phyloP scores from a whole-genome alignment of 2,888 invertebrate species.

The Dryocosmus kuriphilus region DNA sequence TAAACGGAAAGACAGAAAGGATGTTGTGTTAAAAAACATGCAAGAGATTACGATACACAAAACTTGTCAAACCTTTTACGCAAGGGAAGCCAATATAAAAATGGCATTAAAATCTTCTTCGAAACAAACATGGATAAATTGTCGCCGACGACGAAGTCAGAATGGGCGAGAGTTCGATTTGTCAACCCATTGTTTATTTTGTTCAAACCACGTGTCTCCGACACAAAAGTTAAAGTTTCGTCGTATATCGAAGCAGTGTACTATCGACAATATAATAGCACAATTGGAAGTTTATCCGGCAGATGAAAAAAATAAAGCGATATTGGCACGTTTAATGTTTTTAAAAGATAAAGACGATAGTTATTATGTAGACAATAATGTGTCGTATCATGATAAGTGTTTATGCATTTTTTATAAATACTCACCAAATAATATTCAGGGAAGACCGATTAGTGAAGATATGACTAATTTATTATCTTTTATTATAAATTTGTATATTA shows the following conservation, averaged over 20 bases:
- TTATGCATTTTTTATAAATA: constrained; percentile 14
- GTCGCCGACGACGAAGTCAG: too few species aligned
- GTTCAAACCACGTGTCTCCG: background rate
- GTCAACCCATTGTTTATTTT: too few species aligned
- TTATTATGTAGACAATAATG: constrained; percentile 41
- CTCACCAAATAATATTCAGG: constrained; percentile 27
- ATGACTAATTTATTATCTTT: constrained; percentile 41
- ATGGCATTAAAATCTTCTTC: too few species aligned
- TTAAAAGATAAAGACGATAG: constrained; percentile 42
- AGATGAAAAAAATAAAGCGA: constrained; percentile 39
- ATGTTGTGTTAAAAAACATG: too few species aligned
- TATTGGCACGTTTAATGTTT: constrained; percentile 37
- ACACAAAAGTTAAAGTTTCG: background rate
- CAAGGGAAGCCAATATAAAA: too few species aligned
- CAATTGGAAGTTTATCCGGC: constrained; percentile 39
- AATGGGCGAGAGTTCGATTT: too few species aligned
- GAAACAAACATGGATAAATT: too few species aligned
- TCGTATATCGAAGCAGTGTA: constrained; percentile 20
- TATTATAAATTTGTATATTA: constrained; percentile 42
- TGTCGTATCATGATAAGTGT: constrained; percentile 40
- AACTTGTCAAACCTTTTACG: too few species aligned
- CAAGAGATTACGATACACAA: too few species aligned
- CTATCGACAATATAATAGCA: constrained; percentile 40
- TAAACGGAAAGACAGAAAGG: constrained; percentile 41
- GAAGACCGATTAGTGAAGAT: constrained; percentile 42